These are phyloP conservation scores for Lasius platythorax DNA, from an alignment of 2,888 invertebrate species.

Conservation along the genomic window DNA sequence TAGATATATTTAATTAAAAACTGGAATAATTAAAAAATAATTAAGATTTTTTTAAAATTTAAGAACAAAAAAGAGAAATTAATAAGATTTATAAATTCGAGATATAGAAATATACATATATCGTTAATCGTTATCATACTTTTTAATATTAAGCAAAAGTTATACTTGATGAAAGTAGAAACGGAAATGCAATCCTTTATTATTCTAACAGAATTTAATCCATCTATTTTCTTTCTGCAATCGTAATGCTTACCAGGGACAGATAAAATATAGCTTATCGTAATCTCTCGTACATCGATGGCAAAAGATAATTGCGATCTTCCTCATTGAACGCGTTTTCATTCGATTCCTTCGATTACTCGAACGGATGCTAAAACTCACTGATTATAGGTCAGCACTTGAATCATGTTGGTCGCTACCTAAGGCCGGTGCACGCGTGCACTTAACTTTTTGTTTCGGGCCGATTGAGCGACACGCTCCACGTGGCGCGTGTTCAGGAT, in stretches of 20 bases:
- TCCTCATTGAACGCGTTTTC: neutral
- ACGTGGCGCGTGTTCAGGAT: conserved; percentile 74
- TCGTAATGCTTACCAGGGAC: neutral
- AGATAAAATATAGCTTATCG: conserved; percentile 29
- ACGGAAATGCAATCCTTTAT: neutral
- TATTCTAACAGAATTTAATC: neutral
- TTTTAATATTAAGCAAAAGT: neutral
- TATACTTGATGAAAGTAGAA: neutral
- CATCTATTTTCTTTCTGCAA: conserved; percentile 11
- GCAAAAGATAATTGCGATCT: conserved; percentile 44
- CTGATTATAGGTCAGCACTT: conserved; percentile 37
- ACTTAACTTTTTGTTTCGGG: conserved; percentile 70
- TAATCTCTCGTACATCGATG: conserved; percentile 12
- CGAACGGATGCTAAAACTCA: conserved; percentile 34
- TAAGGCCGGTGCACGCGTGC: conserved; percentile 55
- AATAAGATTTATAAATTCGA: neutral
- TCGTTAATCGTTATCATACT: neutral
- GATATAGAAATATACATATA: neutral
- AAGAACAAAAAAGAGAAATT: neutral
- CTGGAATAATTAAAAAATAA: neutral
- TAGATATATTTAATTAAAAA: neutral
- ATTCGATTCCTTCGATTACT: conserved; percentile 49
- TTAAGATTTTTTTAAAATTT: neutral
- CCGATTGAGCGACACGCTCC: conserved; percentile 74
- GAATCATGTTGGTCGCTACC: conserved; percentile 44